These are phyloP conservation scores for Octonoba sinensis DNA, from an alignment of 2,888 invertebrate genomes.

Conservation along the genomic window DNA sequence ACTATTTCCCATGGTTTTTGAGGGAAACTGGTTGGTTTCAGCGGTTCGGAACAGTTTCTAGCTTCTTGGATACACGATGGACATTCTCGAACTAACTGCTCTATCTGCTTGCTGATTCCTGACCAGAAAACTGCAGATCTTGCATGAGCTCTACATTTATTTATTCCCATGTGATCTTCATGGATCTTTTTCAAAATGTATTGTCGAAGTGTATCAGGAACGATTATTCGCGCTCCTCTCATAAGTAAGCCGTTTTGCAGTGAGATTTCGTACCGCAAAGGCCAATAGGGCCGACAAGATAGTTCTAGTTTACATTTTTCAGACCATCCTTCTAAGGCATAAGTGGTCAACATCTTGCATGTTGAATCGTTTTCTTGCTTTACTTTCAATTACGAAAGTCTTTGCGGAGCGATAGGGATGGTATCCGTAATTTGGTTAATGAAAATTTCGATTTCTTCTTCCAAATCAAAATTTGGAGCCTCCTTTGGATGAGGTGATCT, in stretches of 20 bases:
- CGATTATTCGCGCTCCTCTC: conserved; percentile 57
- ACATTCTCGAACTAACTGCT: background rate
- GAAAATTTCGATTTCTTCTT: conserved; percentile 47
- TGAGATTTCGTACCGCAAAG: conserved; percentile 48
- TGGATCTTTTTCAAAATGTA: background rate
- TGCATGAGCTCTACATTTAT: background rate
- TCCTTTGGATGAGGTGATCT: conserved; percentile 10
- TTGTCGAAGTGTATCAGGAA: background rate
- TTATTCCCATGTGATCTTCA: background rate
- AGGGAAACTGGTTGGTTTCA: conserved; percentile 63
- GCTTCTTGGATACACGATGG: background rate
- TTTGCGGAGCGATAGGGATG: conserved; percentile 54
- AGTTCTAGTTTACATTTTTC: background rate
- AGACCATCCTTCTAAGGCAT: background rate
- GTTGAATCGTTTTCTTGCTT: conserved; percentile 1
- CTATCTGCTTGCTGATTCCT: background rate
- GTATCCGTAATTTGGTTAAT: conserved; percentile 31
- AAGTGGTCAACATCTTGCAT: background rate
- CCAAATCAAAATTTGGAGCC: conserved; percentile 25
- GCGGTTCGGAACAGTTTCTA: no score
- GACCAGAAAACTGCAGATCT: background rate
- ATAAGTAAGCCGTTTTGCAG: conserved; percentile 26
- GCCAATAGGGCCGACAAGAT: conserved; percentile 23
- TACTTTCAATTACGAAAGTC: conserved; percentile 44
- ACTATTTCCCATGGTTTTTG: conserved; percentile 66